Conservation (phyloP, 2,888 invertebrate genomes). For the Glomeris marginata region DNA sequence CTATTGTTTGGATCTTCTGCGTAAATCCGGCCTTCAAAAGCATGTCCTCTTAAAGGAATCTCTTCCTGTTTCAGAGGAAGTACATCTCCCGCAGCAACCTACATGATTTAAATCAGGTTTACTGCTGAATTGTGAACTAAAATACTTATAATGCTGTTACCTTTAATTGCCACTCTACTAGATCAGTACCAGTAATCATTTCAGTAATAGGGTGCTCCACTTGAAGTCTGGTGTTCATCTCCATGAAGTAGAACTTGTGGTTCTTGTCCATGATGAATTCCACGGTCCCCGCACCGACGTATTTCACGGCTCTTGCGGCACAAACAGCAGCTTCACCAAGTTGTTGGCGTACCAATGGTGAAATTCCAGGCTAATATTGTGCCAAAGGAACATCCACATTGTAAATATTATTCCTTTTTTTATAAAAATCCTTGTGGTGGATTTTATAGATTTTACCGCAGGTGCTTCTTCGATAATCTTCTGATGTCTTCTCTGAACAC, state of each 20-base stretch:
- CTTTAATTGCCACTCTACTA: conserved; percentile 88
- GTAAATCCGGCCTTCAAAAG: conserved; percentile 93
- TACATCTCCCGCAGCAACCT: conserved; percentile 71
- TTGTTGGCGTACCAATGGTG: conserved; percentile 52
- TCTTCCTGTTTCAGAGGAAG: conserved; percentile 67
- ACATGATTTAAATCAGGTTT: conserved; percentile 1
- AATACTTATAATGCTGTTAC: conserved; percentile 18
- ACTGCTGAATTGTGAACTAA: neutral
- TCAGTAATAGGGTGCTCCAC: conserved; percentile 96
- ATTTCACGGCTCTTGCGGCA: conserved; percentile 88
- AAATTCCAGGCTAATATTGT: conserved; percentile 59
- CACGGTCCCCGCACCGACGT: conserved; percentile 92
- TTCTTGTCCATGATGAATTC: conserved; percentile 88
- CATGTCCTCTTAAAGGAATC: conserved; percentile 63
- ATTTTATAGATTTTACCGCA: conserved; percentile 69
- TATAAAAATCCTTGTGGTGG: too few relatives aligned
- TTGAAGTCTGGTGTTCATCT: conserved; percentile 96
- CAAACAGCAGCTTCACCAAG: conserved; percentile 82
- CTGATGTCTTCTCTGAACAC: conserved; percentile 98
- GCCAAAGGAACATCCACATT: neutral
- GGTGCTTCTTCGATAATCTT: conserved; percentile 99
- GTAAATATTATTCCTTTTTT: neutral
- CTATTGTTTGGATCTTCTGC: conserved; percentile 60
- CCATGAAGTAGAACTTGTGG: conserved; percentile 95
- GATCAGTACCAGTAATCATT: conserved; percentile 90